Conservation (phyloP, 2,888 invertebrate genomes). For the Melangyna quadrimaculata region DNA sequence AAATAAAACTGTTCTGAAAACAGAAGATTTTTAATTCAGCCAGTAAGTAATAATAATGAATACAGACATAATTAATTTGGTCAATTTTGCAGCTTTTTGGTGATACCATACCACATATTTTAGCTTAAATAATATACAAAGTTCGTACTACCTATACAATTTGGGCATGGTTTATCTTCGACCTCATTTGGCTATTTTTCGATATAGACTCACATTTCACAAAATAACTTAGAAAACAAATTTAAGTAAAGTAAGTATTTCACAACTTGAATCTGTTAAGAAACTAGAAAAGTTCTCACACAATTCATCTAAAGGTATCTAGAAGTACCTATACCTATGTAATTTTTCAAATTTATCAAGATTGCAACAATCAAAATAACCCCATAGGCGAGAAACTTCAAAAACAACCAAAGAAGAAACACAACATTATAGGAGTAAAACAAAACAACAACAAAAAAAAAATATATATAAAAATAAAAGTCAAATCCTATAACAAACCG, state of each 20-base stretch:
- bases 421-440: background rate
- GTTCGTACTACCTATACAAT: background rate
- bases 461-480: background rate
- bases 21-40: no score
- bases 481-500: background rate
- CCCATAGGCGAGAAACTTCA: constrained; percentile 8
- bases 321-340: background rate
- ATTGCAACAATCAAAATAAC: constrained; percentile 6
- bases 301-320: background rate
- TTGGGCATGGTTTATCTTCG: background rate
- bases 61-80: no score
- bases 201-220: background rate
- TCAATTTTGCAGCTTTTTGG: no score
- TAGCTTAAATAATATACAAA: background rate
- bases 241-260: background rate
- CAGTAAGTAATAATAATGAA: no score
- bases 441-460: background rate
- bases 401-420: background rate
- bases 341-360: background rate
- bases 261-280: background rate
- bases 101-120: background rate
- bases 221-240: background rate
- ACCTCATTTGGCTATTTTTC: background rate
- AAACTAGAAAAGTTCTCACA: constrained; percentile 7
- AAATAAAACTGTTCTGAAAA: no score